A percentile compares a stretch with the other conserved stretches of the same genome.
These are phyloP conservation scores for Zootermopsis nevadensis DNA, from an alignment of 2,888 invertebrate genomes.

Conservation along the genomic window DNA sequence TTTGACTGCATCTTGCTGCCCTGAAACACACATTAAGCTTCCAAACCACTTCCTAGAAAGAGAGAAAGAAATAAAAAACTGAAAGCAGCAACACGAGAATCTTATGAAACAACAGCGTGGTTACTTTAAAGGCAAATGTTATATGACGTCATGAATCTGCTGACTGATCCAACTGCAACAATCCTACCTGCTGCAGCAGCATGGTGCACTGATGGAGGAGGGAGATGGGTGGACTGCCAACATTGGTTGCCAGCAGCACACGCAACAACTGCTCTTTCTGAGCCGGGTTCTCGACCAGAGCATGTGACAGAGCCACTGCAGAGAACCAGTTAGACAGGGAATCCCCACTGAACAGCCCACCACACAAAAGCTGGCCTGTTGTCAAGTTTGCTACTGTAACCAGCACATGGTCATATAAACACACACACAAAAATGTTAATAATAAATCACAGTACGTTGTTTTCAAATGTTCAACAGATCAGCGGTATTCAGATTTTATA, in stretches of 20 bases:
- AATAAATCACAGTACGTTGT: no score
- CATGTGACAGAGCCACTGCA: conserved; percentile 89
- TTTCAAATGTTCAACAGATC: no score
- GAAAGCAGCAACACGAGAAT: no score
- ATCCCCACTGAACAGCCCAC: conserved; percentile 90
- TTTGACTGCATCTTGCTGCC: conserved; percentile 82
- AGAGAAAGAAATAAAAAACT: no score
- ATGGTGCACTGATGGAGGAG: conserved; percentile 89
- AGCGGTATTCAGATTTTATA: no score
- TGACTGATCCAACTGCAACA: no score
- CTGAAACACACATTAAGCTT: conserved; percentile 56
- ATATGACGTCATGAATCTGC: no score
- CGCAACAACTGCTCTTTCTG: conserved; percentile 92
- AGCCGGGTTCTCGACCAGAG: conserved; percentile 84
- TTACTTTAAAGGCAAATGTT: no score
- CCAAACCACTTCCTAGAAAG: not conserved
- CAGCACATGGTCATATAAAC: not conserved
- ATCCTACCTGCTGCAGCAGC: conserved; percentile 80
- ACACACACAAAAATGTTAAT: no score
- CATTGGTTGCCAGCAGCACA: conserved; percentile 88
- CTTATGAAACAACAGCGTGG: no score
- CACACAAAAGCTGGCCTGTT: conserved; percentile 89
- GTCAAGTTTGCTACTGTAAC: conserved; percentile 60
- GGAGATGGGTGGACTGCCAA: conserved; percentile 87
- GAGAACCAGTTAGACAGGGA: conserved; percentile 96